Evolutionary conservation across 2,888 invertebrate genomes (phyloP).

Genomic region (Tenthredo amoena): DNA sequence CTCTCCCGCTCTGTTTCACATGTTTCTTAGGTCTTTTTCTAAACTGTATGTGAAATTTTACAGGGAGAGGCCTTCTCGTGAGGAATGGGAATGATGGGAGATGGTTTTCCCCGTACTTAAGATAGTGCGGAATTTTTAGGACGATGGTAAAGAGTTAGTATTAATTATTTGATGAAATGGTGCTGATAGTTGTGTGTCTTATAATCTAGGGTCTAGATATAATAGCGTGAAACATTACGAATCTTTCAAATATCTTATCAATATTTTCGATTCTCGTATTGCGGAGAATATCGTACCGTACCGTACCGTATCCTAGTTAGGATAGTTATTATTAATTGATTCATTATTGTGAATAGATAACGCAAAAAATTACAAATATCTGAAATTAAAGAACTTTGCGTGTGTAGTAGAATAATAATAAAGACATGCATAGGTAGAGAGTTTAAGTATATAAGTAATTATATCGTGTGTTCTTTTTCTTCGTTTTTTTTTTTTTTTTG

Average conservation of each 20-base stretch:
- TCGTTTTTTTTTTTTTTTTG: background rate
- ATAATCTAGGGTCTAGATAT: constrained; percentile 1
- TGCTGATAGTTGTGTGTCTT: constrained; percentile 13
- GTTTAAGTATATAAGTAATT: constrained; percentile 54
- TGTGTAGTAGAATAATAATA: background rate
- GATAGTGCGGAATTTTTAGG: background rate
- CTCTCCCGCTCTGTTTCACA: background rate
- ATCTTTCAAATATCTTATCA: constrained; percentile 70
- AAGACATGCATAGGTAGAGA: constrained; percentile 37
- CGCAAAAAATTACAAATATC: background rate
- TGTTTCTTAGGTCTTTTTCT: background rate
- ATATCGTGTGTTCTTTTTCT: constrained; percentile 43
- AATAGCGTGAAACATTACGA: constrained; percentile 69
- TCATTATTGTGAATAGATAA: background rate
- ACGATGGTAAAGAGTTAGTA: constrained; percentile 13
- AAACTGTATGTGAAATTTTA: background rate
- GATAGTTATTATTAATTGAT: background rate
- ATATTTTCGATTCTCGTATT: background rate
- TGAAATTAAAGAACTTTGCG: background rate
- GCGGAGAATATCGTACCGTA: background rate
- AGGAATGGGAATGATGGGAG: background rate
- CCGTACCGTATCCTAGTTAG: background rate
- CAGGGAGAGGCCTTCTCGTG: background rate
- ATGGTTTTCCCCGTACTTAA: background rate
- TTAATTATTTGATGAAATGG: constrained; percentile 32